These are phyloP conservation scores for Pantherophis alleghaniensis DNA, from an alignment of 2,797 vertebrate species.

Conservation along the genomic window DNA sequence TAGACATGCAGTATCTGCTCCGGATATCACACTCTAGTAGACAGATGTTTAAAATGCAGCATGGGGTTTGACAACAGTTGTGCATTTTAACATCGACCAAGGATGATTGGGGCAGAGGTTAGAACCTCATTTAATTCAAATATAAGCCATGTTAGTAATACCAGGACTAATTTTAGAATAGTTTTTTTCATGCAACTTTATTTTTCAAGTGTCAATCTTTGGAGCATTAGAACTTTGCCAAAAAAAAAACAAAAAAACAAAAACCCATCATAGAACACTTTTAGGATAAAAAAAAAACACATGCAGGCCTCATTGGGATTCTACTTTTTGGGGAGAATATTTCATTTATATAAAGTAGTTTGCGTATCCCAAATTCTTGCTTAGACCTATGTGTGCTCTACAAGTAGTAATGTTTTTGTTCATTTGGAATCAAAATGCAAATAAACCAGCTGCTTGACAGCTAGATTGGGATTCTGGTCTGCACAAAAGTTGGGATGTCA, in stretches of 20 bases:
- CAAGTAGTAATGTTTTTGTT: not conserved
- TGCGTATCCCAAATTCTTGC: not conserved
- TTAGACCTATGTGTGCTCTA: rapidly evolving
- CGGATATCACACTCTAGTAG: conserved; percentile 50
- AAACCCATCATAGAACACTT: not conserved
- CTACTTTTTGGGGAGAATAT: not conserved
- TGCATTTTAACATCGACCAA: conserved; percentile 49
- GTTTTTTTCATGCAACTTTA: conserved; percentile 17
- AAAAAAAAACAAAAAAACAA: not conserved
- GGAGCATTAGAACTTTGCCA: not conserved
- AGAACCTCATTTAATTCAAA: conserved; percentile 37
- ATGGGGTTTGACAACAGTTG: conserved; percentile 54
- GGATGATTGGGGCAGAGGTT: conserved; percentile 45
- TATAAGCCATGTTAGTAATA: conserved; percentile 13
- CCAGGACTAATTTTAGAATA: not conserved
- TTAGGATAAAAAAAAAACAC: not conserved
- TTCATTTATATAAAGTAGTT: not conserved
- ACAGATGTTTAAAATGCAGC: conserved; percentile 34
- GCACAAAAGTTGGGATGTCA: not conserved
- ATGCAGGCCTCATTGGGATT: not conserved
- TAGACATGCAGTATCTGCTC: conserved; percentile 56
- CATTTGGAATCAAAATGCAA: not conserved
- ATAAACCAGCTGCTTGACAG: not conserved
- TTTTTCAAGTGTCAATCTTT: not conserved
- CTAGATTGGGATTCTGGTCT: conserved; percentile 4